Conservation (phyloP, 2,113 vertebrate species). For the Archocentrus centrarchus region DNA sequence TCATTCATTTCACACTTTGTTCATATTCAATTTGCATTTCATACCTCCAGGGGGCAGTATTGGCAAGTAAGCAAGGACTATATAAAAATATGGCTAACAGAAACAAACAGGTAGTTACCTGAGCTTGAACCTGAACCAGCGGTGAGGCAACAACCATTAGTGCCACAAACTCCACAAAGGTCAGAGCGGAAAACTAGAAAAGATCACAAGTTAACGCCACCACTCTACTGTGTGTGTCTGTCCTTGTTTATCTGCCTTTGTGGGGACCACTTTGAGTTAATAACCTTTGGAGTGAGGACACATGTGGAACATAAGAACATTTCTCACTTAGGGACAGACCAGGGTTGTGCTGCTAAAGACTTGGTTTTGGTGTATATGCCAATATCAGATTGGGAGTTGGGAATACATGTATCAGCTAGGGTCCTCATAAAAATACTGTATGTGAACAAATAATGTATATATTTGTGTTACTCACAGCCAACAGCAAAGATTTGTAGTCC, state of each 20-base stretch:
- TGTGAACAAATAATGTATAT: not conserved
- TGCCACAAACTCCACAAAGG: constrained; percentile 73
- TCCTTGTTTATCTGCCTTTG: not conserved
- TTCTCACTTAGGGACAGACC: not conserved
- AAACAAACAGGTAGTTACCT: constrained; percentile 42
- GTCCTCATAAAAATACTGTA: not conserved
- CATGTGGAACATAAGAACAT: not conserved
- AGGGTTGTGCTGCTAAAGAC: not conserved
- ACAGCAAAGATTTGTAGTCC: constrained; percentile 59
- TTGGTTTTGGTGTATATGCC: not conserved
- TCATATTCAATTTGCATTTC: not conserved
- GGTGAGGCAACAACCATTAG: constrained; percentile 66
- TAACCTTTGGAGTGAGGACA: not conserved
- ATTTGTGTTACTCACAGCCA: constrained; percentile 53
- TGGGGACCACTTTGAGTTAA: not conserved
- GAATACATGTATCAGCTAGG: not conserved
- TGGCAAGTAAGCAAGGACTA: not conserved
- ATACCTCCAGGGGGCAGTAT: constrained; percentile 18
- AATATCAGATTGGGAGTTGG: not conserved
- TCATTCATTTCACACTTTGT: not conserved
- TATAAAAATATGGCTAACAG: not conserved
- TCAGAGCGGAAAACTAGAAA: constrained; percentile 64
- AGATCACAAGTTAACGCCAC: not conserved
- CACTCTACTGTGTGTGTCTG: not conserved
- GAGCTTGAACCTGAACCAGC: constrained; percentile 63